Conservation (phyloP, 2,888 invertebrate genomes). For the Nasonovia ribisnigri region DNA sequence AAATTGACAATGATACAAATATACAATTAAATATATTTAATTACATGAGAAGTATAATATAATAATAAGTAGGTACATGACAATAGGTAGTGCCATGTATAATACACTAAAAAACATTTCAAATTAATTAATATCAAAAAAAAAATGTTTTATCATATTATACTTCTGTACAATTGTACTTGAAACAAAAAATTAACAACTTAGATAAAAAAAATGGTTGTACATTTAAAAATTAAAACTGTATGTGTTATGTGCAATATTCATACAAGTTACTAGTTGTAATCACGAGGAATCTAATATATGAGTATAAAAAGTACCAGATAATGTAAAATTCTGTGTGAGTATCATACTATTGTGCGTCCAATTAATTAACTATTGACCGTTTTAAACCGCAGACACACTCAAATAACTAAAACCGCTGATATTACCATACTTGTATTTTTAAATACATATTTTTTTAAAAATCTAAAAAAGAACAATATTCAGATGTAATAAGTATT, state of each 20-base stretch:
- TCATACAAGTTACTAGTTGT: not conserved
- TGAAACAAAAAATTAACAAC: not conserved
- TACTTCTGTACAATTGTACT: not conserved
- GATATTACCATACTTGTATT: not conserved
- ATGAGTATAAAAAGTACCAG: not conserved
- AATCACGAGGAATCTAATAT: not conserved
- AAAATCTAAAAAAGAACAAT: not conserved
- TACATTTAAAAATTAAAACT: not conserved
- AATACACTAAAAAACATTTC: not conserved
- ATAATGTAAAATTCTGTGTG: not conserved
- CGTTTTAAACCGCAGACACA: not conserved
- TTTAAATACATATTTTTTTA: not conserved
- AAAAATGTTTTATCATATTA: no score
- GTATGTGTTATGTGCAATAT: not conserved
- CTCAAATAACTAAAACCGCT: not conserved
- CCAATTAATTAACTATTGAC: not conserved
- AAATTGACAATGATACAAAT: not conserved
- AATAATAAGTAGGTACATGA: not conserved
- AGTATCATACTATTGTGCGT: not conserved
- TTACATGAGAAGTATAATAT: not conserved
- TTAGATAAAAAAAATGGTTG: not conserved
- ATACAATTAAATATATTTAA: not conserved
- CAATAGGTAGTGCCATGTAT: not conserved
- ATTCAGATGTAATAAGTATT: not conserved
- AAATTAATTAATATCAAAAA: not conserved